Percentiles rank a stretch among this genome's conserved stretches.
These are phyloP conservation scores for Strigamia maritima DNA, from an alignment of 2,888 invertebrate species.

Conservation along the genomic window DNA sequence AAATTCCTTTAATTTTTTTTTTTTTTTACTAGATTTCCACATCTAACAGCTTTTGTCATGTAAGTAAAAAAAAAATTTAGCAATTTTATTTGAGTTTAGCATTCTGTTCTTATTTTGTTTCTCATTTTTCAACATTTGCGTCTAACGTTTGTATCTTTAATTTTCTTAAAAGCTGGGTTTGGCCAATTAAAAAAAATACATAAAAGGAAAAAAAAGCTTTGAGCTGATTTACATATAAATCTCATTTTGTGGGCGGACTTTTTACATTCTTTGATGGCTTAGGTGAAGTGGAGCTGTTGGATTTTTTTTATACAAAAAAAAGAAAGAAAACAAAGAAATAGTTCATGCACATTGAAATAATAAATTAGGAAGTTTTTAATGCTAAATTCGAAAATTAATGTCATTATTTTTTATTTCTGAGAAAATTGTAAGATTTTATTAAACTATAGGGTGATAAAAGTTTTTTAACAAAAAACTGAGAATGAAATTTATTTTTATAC, in stretches of 20 bases:
- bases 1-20: background rate
- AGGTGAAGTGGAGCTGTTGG: background rate
- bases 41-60: conserved; percentile 71
- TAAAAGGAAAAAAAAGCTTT: background rate
- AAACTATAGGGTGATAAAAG: no score
- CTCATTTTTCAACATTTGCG: conserved; percentile 22
- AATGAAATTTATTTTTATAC: background rate
- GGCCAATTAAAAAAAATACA: conserved; percentile 21
- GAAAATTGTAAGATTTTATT: no score
- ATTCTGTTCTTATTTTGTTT: conserved; percentile 12
- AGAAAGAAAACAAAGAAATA: background rate
- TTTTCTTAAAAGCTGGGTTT: conserved; percentile 21
- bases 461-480: no score
- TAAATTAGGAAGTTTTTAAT: background rate
- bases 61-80: conserved; percentile 46
- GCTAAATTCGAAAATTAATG: background rate
- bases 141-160: conserved; percentile 3
- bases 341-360: background rate
- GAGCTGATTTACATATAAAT: conserved; percentile 26
- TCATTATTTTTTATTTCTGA: no score
- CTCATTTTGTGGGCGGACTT: conserved; percentile 2
- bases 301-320: background rate
- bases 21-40: conserved; percentile 71
- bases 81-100: background rate
- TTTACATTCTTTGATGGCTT: background rate